Conservation (phyloP, 2,888 invertebrate species). For the Stegana nigrithorax region DNA sequence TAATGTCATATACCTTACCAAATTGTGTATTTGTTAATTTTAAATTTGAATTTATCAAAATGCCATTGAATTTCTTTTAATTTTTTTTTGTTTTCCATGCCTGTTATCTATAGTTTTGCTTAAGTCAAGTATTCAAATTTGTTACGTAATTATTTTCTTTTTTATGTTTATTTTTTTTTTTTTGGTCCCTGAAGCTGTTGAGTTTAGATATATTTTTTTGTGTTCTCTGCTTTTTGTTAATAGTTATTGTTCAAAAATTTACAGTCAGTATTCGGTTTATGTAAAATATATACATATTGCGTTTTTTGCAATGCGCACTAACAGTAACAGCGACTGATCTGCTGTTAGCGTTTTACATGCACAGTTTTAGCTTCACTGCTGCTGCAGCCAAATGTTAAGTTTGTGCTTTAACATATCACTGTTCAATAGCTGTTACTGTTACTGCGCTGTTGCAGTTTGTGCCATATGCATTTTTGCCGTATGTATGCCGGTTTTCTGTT, state of each 20-base stretch:
- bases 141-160: conserved; percentile 29
- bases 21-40: conserved; percentile 29
- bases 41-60: conserved; percentile 33
- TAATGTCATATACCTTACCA: no score
- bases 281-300: background rate
- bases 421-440: no score
- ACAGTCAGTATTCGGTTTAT: conserved; percentile 14
- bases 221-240: background rate
- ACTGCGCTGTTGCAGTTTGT: no score
- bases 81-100: conserved; percentile 25
- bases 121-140: no score
- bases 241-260: conserved; percentile 18
- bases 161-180: conserved; percentile 36
- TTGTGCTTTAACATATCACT: no score
- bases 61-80: conserved; percentile 19
- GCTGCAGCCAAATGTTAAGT: no score
- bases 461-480: no score
- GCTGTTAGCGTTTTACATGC: no score
- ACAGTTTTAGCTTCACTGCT: no score
- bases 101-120: background rate
- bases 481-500: conserved; percentile 18
- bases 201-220: conserved; percentile 49
- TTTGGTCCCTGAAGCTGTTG: conserved; percentile 67
- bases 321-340: no score
- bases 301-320: no score